Percentiles rank a stretch among this genome's conserved stretches.
phyloP scores from a whole-genome alignment of 2,888 invertebrate species.

The Pecten maximus region DNA sequence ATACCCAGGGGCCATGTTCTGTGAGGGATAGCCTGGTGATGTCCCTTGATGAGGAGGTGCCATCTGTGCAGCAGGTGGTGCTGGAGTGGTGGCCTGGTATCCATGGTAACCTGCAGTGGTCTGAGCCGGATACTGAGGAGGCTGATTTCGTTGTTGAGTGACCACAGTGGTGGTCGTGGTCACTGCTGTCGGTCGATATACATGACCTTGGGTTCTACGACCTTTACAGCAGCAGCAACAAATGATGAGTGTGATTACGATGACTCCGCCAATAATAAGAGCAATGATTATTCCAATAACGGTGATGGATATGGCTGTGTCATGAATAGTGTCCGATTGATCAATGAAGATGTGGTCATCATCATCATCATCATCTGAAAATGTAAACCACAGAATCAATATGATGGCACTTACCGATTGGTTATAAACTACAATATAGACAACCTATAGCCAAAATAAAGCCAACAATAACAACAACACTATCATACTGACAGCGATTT shows the following conservation, averaged over 20 bases:
- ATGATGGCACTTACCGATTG: not conserved
- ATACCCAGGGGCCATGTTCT: not conserved
- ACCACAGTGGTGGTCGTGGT: not conserved
- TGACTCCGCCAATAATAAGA: not conserved
- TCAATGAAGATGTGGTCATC: not conserved
- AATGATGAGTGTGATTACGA: not conserved
- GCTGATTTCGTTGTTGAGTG: not conserved
- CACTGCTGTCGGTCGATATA: not conserved
- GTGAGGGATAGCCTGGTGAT: conserved; percentile 6
- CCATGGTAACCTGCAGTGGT: not conserved
- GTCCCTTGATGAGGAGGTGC: conserved; percentile 26
- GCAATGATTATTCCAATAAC: not conserved
- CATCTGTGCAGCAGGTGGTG: not conserved
- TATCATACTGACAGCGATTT: no score
- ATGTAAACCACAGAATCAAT: not conserved
- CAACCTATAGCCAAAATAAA: not conserved
- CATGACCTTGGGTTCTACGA: not conserved
- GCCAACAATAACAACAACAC: not conserved
- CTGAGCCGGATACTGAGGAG: not conserved
- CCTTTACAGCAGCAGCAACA: conserved; percentile 29
- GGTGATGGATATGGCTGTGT: not conserved
- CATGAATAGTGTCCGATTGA: not conserved
- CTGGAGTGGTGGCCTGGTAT: conserved; percentile 4
- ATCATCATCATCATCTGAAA: not conserved
- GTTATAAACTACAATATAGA: not conserved